Evolutionary conservation across 2,888 invertebrate species (phyloP).

Genomic region (Melinaea marsaeus): DNA sequence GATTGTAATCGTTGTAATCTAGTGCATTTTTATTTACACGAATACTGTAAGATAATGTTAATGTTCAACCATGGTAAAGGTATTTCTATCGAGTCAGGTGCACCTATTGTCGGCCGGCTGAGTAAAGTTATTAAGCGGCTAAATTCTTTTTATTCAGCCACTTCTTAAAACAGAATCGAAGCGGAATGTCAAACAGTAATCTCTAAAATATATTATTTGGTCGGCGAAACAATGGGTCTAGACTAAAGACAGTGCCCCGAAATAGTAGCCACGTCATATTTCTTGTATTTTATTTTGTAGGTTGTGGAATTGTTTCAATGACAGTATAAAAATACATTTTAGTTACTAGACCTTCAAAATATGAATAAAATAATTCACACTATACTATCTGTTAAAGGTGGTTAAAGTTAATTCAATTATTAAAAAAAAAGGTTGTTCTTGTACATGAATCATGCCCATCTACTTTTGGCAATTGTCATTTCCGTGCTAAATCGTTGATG

Average conservation of each 20-base stretch:
- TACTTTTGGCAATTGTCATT: conserved; percentile 5
- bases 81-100: not conserved
- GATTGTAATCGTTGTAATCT: too few species aligned
- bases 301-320: not conserved
- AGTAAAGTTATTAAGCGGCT: conserved; percentile 2
- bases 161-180: conserved; percentile 1
- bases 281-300: not conserved
- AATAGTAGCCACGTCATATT: not conserved
- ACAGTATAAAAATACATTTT: not conserved
- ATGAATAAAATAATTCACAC: too few species aligned
- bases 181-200: conserved; percentile 1
- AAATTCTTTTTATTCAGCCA: conserved; percentile 6
- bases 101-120: conserved; percentile 24
- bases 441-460: not conserved
- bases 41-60: too few species aligned
- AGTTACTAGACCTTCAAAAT: not conserved
- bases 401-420: too few species aligned
- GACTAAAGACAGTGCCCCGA: conserved; percentile 2
- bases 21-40: too few species aligned
- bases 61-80: conserved; percentile 7
- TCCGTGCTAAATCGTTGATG: conserved; percentile 4
- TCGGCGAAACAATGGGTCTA: conserved; percentile 3
- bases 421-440: too few species aligned
- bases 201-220: conserved; percentile 1
- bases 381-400: too few species aligned